Percentiles rank a stretch among this genome's conserved stretches.
These are phyloP conservation scores for Stenodema calcarata DNA, from an alignment of 2,888 invertebrate genomes.

Conservation along the genomic window DNA sequence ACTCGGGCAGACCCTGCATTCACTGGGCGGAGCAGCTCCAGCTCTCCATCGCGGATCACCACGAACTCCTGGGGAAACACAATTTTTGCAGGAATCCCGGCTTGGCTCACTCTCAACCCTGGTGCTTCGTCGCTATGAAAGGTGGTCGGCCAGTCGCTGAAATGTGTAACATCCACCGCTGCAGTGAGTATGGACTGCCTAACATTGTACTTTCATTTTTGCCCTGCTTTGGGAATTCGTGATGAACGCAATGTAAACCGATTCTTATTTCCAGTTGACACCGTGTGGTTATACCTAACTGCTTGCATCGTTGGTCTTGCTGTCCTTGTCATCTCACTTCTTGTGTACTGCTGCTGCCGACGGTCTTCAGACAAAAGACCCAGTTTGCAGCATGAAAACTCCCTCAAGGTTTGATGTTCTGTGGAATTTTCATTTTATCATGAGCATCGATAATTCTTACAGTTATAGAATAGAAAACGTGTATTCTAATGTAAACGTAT, in stretches of 20 bases:
- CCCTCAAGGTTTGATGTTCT: slow-evolving; percentile 35
- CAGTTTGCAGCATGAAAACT: slow-evolving; percentile 31
- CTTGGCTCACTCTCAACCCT: slow-evolving; percentile 79
- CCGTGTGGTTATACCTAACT: slow-evolving; percentile 82
- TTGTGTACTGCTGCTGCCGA: slow-evolving; percentile 70
- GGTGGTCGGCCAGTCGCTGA: slow-evolving; percentile 77
- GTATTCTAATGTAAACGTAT: neutral
- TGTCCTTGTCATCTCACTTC: slow-evolving; percentile 65
- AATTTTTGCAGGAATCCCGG: slow-evolving; percentile 92
- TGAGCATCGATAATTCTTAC: neutral
- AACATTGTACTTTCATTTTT: too few relatives aligned
- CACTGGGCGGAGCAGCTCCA: slow-evolving; percentile 86
- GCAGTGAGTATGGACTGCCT: slow-evolving; percentile 66
- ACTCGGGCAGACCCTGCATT: slow-evolving; percentile 74
- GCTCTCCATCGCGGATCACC: slow-evolving; percentile 76
- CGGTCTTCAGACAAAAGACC: slow-evolving; percentile 61
- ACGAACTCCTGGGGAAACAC: slow-evolving; percentile 84
- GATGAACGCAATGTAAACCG: neutral
- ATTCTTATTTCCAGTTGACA: slow-evolving; percentile 68
- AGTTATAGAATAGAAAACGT: neutral
- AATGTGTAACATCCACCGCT: slow-evolving; percentile 85
- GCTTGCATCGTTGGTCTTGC: slow-evolving; percentile 67
- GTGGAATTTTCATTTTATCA: neutral
- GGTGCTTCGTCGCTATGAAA: slow-evolving; percentile 78
- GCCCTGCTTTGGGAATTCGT: too few relatives aligned